phyloP scores from a whole-genome alignment of 1,140 invertebrate species.

The Mizuhopecten yessoensis region DNA sequence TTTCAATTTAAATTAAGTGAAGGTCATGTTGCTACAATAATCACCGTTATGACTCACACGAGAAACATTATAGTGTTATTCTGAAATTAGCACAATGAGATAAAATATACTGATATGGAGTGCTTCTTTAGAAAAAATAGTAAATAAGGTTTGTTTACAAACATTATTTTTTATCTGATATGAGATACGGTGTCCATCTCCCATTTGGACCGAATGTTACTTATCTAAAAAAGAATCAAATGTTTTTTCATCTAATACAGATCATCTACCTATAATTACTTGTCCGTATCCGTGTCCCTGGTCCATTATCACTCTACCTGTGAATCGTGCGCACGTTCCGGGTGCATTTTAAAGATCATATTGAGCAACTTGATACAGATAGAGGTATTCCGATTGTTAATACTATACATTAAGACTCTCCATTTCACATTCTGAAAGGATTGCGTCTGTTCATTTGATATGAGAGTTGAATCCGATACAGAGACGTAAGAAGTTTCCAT shows the following conservation, averaged over 20 bases:
- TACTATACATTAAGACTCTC: background rate
- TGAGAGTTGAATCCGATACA: background rate
- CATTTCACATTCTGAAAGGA: background rate
- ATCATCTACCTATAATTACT: background rate
- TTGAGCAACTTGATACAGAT: background rate
- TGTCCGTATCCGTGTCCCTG: background rate
- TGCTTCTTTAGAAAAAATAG: background rate
- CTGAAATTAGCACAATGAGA: background rate
- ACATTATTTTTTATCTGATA: background rate
- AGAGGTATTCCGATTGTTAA: background rate
- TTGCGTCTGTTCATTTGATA: background rate
- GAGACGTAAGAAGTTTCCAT: background rate
- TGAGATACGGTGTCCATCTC: background rate
- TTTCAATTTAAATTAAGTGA: no score
- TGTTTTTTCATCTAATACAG: background rate
- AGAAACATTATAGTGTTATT: background rate
- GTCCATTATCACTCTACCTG: background rate
- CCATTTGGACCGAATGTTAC: background rate
- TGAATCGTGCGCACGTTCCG: background rate
- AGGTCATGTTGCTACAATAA: no score
- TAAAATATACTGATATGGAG: background rate
- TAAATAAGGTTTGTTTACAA: conserved; percentile 4
- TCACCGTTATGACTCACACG: background rate
- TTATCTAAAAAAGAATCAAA: background rate
- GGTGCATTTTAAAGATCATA: background rate